A percentile compares a stretch with the other conserved stretches of the same genome.
phyloP scores from a whole-genome alignment of 2,113 vertebrate species.

The Eurypyga helias region DNA sequence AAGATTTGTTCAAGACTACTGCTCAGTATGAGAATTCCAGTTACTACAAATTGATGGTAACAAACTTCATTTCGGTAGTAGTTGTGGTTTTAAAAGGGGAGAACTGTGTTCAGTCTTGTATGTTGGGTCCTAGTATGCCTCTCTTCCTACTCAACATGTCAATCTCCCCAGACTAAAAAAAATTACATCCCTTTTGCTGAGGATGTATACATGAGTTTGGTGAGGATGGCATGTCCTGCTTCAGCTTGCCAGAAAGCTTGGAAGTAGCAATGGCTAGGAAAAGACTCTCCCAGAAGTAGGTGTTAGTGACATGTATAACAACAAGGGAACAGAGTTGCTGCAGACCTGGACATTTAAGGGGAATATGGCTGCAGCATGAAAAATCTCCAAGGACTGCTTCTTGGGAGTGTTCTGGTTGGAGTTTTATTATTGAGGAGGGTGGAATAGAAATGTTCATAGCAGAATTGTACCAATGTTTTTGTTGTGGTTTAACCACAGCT shows the following conservation, averaged over 20 bases:
- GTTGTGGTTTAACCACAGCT: too few relatives aligned
- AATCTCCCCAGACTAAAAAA: neutral
- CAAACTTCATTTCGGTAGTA: too few relatives aligned
- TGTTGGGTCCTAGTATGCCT: neutral
- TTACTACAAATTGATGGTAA: neutral
- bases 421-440: neutral
- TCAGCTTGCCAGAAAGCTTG: neutral
- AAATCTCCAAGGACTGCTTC: neutral
- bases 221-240: neutral
- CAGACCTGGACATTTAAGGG: neutral
- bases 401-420: neutral
- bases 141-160: neutral
- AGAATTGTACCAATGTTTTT: neutral
- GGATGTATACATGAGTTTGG: neutral
- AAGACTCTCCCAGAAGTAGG: fast-evolving
- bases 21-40: neutral
- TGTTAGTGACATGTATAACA: neutral
- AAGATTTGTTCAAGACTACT: neutral
- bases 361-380: neutral
- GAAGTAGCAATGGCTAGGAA: neutral
- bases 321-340: neutral
- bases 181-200: neutral
- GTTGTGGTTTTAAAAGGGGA: neutral
- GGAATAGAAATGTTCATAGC: fast-evolving
- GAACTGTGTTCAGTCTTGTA: neutral